Percentiles rank a stretch among this genome's conserved stretches.
Conservation (phyloP, 2,113 vertebrate species). For the Callocephalon fimbriatum region DNA sequence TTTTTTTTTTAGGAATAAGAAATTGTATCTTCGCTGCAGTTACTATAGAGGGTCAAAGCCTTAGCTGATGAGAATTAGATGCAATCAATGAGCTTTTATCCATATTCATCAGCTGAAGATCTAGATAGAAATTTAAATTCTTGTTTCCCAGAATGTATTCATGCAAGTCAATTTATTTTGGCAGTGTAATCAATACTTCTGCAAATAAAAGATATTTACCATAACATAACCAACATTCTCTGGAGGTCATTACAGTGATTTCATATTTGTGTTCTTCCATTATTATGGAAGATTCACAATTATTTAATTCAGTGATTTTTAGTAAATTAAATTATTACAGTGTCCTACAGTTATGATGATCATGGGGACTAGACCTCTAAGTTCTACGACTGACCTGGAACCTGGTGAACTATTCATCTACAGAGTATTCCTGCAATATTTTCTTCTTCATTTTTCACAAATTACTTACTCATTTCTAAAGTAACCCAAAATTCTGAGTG, state of each 20-base stretch:
- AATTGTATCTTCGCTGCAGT: not conserved
- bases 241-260: constrained; percentile 19
- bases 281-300: not conserved
- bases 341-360: not conserved
- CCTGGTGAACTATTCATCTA: not conserved
- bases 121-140: constrained; percentile 59
- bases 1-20: not conserved
- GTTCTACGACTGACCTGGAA: not conserved
- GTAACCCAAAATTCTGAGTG: not conserved
- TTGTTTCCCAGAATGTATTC: constrained; percentile 48
- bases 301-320: not conserved
- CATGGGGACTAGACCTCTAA: not conserved
- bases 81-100: constrained; percentile 58
- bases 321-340: not conserved
- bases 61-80: constrained; percentile 56
- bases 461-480: not conserved
- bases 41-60: constrained; percentile 19
- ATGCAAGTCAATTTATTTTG: constrained; percentile 49
- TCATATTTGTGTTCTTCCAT: not conserved
- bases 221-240: not conserved
- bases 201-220: constrained; percentile 39
- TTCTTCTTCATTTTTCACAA: not conserved
- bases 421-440: not conserved
- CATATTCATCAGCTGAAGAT: constrained; percentile 58
- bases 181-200: constrained; percentile 35